These are phyloP conservation scores for Pseudorasbora parva DNA, from an alignment of 2,113 vertebrate species.

Conservation along the genomic window DNA sequence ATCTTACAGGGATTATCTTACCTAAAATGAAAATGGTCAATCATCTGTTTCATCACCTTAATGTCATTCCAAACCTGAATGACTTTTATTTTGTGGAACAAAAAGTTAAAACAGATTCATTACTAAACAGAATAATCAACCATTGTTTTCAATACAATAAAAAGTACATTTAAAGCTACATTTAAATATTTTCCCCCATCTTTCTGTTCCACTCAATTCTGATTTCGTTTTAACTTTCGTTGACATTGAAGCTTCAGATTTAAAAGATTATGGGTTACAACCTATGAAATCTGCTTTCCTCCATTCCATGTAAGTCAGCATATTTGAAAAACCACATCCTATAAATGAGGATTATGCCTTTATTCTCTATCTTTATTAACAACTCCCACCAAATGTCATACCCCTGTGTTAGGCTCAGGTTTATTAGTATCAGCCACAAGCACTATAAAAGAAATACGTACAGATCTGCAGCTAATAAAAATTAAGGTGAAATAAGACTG, in stretches of 20 bases:
- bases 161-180: no score
- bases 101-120: no score
- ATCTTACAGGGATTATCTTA: background rate
- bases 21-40: background rate
- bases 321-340: background rate
- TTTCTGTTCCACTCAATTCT: no score
- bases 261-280: background rate
- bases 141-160: no score
- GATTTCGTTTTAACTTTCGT: no score
- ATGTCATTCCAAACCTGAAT: background rate
- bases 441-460: slow-evolving; percentile 24
- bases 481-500: background rate
- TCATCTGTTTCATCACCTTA: background rate
- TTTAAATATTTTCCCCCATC: no score
- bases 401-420: background rate
- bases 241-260: background rate
- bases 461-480: slow-evolving; percentile 4
- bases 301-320: background rate
- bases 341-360: background rate
- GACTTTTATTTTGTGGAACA: background rate
- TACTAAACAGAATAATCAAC: no score
- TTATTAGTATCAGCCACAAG: slow-evolving; percentile 12
- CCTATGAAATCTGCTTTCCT: background rate
- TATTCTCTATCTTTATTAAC: background rate
- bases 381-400: background rate